phyloP scores from a whole-genome alignment of 2,888 invertebrate genomes.

The Zelleria hepariella region DNA sequence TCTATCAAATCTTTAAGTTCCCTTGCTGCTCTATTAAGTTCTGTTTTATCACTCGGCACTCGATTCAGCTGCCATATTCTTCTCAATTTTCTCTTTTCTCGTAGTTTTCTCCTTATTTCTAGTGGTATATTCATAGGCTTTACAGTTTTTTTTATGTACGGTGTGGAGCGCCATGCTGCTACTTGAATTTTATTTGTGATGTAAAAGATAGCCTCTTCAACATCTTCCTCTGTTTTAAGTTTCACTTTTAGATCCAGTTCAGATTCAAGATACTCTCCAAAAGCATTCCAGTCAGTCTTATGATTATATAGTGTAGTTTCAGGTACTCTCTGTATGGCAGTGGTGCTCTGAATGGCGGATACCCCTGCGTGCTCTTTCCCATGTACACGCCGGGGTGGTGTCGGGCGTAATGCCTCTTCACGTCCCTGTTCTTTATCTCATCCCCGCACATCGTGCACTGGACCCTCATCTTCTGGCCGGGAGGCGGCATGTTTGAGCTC shows the following conservation, averaged over 20 bases:
- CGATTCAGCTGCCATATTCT: slow-evolving; percentile 9
- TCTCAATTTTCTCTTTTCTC: slow-evolving; percentile 8
- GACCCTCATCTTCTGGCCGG: too few relatives aligned
- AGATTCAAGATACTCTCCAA: not conserved
- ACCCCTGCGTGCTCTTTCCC: slow-evolving; percentile 11
- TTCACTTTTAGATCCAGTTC: not conserved
- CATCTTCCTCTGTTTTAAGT: not conserved
- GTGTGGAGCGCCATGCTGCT: slow-evolving; percentile 9
- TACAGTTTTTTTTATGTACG: not conserved
- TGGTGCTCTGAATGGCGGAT: slow-evolving; percentile 8
- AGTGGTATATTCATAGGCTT: not conserved
- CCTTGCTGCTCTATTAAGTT: too few relatives aligned
- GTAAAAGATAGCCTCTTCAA: not conserved
- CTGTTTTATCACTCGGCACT: slow-evolving; percentile 5
- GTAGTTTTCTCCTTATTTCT: slow-evolving; percentile 2
- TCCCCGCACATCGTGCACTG: too few relatives aligned
- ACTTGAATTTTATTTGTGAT: slow-evolving; percentile 8
- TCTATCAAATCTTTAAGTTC: too few relatives aligned
- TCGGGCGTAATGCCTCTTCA: slow-evolving; percentile 8
- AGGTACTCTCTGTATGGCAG: not conserved
- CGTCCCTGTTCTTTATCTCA: too few relatives aligned
- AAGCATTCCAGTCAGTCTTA: slow-evolving; percentile 3
- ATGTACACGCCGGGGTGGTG: too few relatives aligned
- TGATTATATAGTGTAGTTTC: not conserved
- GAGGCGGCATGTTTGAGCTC: too few relatives aligned